Base-by-base conservation (phyloP, 2,113 vertebrate species). In the Excalfactoria chinensis region DNA sequence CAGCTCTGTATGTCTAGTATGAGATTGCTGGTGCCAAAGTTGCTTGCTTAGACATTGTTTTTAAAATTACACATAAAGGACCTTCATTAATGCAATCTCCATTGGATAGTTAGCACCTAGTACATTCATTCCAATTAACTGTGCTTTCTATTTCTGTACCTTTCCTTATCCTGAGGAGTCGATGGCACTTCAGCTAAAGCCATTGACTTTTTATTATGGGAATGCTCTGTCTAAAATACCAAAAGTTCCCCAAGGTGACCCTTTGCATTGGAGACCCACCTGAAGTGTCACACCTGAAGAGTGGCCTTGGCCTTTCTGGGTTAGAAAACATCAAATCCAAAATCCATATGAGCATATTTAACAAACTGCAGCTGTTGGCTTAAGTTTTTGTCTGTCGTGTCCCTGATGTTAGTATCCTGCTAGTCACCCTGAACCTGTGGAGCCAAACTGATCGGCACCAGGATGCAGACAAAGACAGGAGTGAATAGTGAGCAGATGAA, bases 311-410 rank as follows among this genome's bases (percentile, higher is more conserved):
- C 32, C 4, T 30, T 72, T 26, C 48, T 63, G 35, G 8, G 4
- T 81, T 56, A 66, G 12, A 7, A 77, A 11, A 62, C 10, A 9
- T 71, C 22, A 64, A 56, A 76, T 49, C 26, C 19, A 32, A 59
- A 73, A 40, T 35, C 20, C 26, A 1, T 0, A 0, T 21, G 6
- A 72, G 16, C 30, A 2, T 34, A 5, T 5, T 11, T 66, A 49
- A 59, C 20, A 8, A 64, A n/a, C 8, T 35, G 13, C 86, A 41
- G 23, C 3, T 17, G 7, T 60, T 30, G 13, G 21, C 11, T 48
- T 55, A 23, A 13, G 1, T 16, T 63, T 69, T 44, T 64, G 34
- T 58, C 7, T 15, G 32, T 72, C 2, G 0, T 14, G 30, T 74
- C 60, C 11, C 6, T 23, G 13, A 11, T 56, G 14, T 18, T 49